Evolutionary conservation across 2,113 vertebrate species (phyloP).

Genomic region (Vidua chalybeata): DNA sequence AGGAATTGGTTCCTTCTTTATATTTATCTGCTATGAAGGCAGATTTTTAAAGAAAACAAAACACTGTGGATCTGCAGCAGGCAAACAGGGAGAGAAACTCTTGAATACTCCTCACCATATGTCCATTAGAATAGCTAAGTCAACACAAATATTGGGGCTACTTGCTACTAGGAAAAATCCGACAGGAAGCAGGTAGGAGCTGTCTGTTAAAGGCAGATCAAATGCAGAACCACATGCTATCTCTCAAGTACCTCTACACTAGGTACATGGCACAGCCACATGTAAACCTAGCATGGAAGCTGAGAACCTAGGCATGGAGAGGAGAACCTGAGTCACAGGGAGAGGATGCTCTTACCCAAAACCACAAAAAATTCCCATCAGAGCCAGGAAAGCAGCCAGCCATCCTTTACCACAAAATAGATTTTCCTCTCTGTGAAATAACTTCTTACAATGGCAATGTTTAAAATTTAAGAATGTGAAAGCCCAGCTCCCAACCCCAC

Average conservation of each 20-base stretch:
- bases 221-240: background rate
- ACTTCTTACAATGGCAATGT: background rate
- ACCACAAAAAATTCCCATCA: background rate
- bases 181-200: background rate
- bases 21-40: background rate
- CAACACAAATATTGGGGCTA: background rate
- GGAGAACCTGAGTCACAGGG: background rate
- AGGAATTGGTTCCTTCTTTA: background rate
- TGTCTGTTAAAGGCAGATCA: background rate
- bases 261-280: background rate
- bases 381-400: background rate
- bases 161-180: background rate
- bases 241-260: background rate
- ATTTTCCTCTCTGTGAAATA: background rate
- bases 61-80: background rate
- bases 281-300: accelerated
- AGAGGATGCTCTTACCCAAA: background rate
- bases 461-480: background rate
- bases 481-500: background rate
- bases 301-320: background rate
- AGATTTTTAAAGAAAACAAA: background rate
- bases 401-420: background rate
- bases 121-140: background rate
- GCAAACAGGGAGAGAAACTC: background rate
- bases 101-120: background rate